Conservation (phyloP, 2,888 invertebrate species). For the Trilocha varians region DNA sequence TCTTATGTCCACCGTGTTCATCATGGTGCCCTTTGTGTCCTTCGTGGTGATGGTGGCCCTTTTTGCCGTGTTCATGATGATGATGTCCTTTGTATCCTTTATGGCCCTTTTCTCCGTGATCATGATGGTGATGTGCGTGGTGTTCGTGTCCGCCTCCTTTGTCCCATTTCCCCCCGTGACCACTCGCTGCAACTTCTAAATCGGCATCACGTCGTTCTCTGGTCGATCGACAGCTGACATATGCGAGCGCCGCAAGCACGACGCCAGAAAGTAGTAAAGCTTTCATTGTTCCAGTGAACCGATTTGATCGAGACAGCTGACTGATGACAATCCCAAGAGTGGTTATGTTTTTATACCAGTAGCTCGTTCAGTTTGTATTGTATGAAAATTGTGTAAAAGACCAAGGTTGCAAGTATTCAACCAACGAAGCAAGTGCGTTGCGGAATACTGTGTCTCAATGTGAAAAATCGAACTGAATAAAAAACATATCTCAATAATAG, state of each 20-base stretch:
- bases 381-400: slow-evolving; percentile 63
- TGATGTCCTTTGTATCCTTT: slow-evolving; percentile 81
- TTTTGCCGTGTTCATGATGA: slow-evolving; percentile 78
- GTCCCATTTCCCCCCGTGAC: slow-evolving; percentile 62
- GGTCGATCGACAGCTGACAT: slow-evolving; percentile 65
- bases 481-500: slow-evolving; percentile 2
- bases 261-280: slow-evolving; percentile 50
- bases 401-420: slow-evolving; percentile 56
- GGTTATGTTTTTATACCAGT: slow-evolving; percentile 59
- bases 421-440: slow-evolving; percentile 39
- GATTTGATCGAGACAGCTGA: slow-evolving; percentile 39
- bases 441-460: slow-evolving; percentile 50
- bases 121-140: slow-evolving; percentile 75
- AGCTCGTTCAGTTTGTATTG: slow-evolving; percentile 44
- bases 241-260: slow-evolving; percentile 64
- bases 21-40: slow-evolving; percentile 75
- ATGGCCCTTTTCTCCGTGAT: slow-evolving; percentile 80
- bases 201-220: slow-evolving; percentile 67
- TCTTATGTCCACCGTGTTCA: slow-evolving; percentile 78
- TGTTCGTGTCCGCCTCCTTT: slow-evolving; percentile 78
- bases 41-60: slow-evolving; percentile 83
- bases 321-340: slow-evolving; percentile 41
- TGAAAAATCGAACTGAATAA: slow-evolving; percentile 20
- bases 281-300: slow-evolving; percentile 52
- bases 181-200: slow-evolving; percentile 65